Base-by-base conservation (phyloP, 2,888 invertebrate genomes). In the Epiblema foenella region DNA sequence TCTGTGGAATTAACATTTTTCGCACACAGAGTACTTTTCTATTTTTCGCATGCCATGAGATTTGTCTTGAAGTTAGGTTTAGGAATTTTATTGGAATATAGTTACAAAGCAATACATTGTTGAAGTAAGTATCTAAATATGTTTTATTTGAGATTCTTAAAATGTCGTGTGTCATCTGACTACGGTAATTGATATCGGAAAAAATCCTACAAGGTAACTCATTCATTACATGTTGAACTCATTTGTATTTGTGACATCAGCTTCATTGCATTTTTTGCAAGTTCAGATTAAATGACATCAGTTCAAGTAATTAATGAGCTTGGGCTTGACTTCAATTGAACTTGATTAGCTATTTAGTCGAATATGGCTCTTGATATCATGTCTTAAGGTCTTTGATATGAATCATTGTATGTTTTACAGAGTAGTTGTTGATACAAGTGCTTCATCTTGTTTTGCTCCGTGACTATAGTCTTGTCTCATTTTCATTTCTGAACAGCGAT, bases 271-370 rank as follows among this genome's bases (percentile, higher is more conserved):
- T 65, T 65, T 63, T 65, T 46, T 33, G 58, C 24, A 51, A 33
- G 52, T 29, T 52, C 18, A 51, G 58, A 33, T 57, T 37, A 42
- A 2, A 69, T 63, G 69, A 69, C 56, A 63, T 69, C 68, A 69
- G 29, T 63, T 68, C 17, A 18, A 20, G 37, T 52, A 59, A 59
- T 68, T 56, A 59, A 59, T 66, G 17, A 58, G 51, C 65, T 11
- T 20, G 37, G 15, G 46, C 54, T n/a, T 20, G 20, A 52, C 60
- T 54, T 42, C 51, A 37, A 10, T 20, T 54, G 33, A n/a, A n/a
- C 33, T 51, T 51, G 33, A 33, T 63, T 63, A 63, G 62, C 18
- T 11, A 17, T 52, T 52, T 18, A 20, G 18, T 52, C 33, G 37
- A 52, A 52, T 15, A 52, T 20, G 20, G 20, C 51, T 52, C 63